Base-by-base conservation (phyloP, 2,113 vertebrate genomes). In the Varanus salvator region DNA sequence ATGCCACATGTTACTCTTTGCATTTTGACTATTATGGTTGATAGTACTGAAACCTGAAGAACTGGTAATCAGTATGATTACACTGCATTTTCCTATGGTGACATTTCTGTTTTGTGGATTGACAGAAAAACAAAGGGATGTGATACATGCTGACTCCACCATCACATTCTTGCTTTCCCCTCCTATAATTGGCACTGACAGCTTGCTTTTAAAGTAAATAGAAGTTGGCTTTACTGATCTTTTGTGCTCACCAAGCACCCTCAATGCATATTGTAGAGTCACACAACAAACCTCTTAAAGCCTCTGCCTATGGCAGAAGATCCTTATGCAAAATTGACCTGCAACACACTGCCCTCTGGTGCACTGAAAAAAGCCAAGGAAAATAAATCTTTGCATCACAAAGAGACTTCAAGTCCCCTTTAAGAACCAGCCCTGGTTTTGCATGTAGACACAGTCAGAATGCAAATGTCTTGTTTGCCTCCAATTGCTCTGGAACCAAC, bases 341-440 rank as follows among this genome's bases (percentile, higher is more conserved):
- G 96, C 93, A 92, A 87, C 88, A 95, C 84, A 97, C 94, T 95
- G 96, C 97, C 96, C 97, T 97, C 97, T 97, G 92, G 93, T 96
- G 97, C 88, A 90, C 74, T 44, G 29, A 92, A 8, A 91, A 84
- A 52, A 86, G 91, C 66, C 95, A 96, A 95, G 21, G 78, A 94
- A 94, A 94, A 89, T 50, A 82, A 81, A 50, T 74, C 27, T 74
- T 54, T 12, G 11, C 4, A 54, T 12, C 68, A 90, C 71, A 52
- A 12, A 31, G 85, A 0, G 0, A 4, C 54, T 54, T 54, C 54
- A 54, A n/a, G 87, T 15, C 87, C 60, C 69, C 29, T 48, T 66
- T 74, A 72, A 89, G 52, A 27, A 6, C 8, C 8, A 21, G 31
- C 66, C n/a, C 8, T 23, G 21, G 6, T 0, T 7, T 19, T 75